These are phyloP conservation scores for Orthosia cruda DNA, from an alignment of 2,888 invertebrate genomes.

Conservation along the genomic window DNA sequence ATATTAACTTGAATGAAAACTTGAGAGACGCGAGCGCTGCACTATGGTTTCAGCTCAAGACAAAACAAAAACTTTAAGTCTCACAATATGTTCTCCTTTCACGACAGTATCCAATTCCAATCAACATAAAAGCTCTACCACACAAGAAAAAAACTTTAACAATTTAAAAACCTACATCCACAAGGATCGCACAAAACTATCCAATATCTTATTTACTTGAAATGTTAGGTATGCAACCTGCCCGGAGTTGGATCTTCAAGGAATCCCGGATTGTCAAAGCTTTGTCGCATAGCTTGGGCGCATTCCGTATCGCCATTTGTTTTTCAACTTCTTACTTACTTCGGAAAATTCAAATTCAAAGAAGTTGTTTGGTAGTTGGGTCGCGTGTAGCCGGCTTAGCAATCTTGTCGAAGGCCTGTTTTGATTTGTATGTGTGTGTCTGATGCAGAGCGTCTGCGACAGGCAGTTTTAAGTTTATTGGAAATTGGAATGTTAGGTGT, in stretches of 20 bases:
- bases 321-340: slow-evolving; percentile 84
- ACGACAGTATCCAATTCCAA: slow-evolving; percentile 18
- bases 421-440: slow-evolving; percentile 73
- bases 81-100: not conserved
- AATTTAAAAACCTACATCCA: slow-evolving; percentile 53
- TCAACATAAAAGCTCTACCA: slow-evolving; percentile 21
- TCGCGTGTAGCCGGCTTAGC: slow-evolving; percentile 72
- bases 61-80: not conserved
- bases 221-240: slow-evolving; percentile 77
- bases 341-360: slow-evolving; percentile 81
- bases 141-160: slow-evolving; percentile 51
- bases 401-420: slow-evolving; percentile 77
- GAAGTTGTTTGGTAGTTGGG: slow-evolving; percentile 78
- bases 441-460: slow-evolving; percentile 51
- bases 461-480: slow-evolving; percentile 35
- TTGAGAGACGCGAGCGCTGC: not conserved
- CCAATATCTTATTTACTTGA: slow-evolving; percentile 75
- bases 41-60: not conserved
- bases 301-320: slow-evolving; percentile 85
- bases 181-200: slow-evolving; percentile 60
- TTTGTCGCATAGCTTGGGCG: slow-evolving; percentile 81
- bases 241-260: slow-evolving; percentile 68
- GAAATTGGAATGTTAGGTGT: not conserved
- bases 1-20: not conserved
- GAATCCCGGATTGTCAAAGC: slow-evolving; percentile 84